Conservation (phyloP, 2,113 vertebrate genomes). For the Lasiurus borealis region DNA sequence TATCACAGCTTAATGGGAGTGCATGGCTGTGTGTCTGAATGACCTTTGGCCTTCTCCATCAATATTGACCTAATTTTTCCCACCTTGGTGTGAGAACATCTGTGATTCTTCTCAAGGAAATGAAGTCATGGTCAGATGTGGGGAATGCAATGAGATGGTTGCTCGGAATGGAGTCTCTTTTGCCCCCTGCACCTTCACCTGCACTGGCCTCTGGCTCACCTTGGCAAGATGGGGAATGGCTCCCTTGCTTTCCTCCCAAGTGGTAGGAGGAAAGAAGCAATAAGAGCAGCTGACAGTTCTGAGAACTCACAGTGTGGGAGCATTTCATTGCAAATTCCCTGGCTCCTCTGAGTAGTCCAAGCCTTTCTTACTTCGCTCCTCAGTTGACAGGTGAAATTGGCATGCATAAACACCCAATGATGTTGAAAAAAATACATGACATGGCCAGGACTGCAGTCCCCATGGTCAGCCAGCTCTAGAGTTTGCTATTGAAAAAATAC, state of each 20-base stretch:
- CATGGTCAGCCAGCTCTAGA: accelerated
- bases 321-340: neutral
- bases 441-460: neutral
- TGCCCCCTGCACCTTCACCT: too few relatives aligned
- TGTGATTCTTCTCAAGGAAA: constrained; percentile 1
- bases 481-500: too few relatives aligned
- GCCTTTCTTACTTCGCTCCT: accelerated
- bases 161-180: neutral
- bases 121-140: neutral
- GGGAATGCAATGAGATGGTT: neutral
- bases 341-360: neutral
- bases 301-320: neutral
- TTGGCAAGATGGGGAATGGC: neutral
- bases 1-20: constrained; percentile 2
- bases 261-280: neutral
- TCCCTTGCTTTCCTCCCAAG: neutral
- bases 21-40: constrained; percentile 1
- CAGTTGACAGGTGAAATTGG: accelerated
- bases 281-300: neutral
- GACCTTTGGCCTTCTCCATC: constrained; percentile 46
- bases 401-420: accelerated
- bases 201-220: accelerated
- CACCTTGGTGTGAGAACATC: neutral
- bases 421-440: neutral
- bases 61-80: constrained; percentile 61